Conservation (phyloP, 2,888 invertebrate species). For the Conops quadrifasciatus region DNA sequence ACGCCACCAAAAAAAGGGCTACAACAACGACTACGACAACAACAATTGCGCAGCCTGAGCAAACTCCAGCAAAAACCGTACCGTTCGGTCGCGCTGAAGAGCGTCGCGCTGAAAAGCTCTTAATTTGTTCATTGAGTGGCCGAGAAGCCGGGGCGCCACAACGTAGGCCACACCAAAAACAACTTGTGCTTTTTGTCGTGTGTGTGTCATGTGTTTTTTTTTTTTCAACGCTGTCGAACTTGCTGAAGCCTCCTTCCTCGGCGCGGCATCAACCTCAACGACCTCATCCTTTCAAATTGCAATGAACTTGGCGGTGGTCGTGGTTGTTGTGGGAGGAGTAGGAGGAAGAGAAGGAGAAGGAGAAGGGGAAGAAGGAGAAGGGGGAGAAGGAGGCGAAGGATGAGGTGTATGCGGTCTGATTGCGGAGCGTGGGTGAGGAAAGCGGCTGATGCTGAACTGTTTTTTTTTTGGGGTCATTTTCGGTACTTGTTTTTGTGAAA, state of each 20-base stretch:
- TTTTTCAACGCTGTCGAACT: background rate
- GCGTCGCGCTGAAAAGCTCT: no score
- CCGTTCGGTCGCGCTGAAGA: no score
- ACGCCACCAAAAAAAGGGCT: background rate
- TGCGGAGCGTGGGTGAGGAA: background rate
- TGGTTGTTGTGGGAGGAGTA: no score
- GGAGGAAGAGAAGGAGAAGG: no score
- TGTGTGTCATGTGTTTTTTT: no score
- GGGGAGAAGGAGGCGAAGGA: no score
- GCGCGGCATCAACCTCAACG: background rate
- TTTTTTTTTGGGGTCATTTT: conserved; percentile 13
- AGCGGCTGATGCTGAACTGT: background rate
- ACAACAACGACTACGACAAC: background rate
- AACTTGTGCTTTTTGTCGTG: no score
- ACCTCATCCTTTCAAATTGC: background rate
- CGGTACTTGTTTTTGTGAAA: conserved; percentile 13
- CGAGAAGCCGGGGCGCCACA: no score
- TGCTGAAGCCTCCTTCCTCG: background rate
- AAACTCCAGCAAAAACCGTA: background rate
- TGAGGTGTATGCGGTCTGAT: background rate
- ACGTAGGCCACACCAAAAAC: no score
- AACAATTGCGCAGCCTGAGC: background rate
- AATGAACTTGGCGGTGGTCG: no score
- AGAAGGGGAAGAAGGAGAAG: no score
- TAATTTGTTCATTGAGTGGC: no score